Base-by-base conservation (phyloP, 2,113 vertebrate genomes). In the Psettodes erumei region DNA sequence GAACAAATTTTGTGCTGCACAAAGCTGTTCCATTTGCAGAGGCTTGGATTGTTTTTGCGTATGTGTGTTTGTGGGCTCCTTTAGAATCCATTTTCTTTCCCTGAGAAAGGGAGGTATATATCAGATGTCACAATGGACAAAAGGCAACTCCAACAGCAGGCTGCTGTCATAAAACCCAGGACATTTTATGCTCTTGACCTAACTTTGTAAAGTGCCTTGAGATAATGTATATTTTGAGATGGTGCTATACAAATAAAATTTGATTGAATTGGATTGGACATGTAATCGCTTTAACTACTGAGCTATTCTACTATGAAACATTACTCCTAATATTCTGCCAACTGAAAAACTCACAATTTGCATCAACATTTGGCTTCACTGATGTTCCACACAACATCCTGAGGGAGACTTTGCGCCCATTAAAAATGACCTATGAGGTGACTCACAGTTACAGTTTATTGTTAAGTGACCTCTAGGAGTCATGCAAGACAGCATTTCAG, bases 21-120 rank as follows among this genome's bases (percentile, higher is more conserved):
- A 71, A 74, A 83, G 79, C 62, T 55, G 48, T 72, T 65, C 33
- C 45, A 68, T 66, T 72, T 71, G 50, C 15, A 16, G 25, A 53
- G 16, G 32, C 23, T 61, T 9, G 18, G 28, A 21, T 27, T 68
- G 25, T 58, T 43, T 65, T 13, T 40, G 7, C 13, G 27, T 23
- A 10, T 56, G n/a, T 23, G 55, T 38, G 12, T 64, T 35, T 35
- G 10, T 43, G 37, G 27, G 35, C 16, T 35, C 11, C 25, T 59
- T 23, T 60, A 65, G 23, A 40, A 71, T 53, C 67, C 1, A 53
- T 61, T 61, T 59, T 42, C 58, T 42, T 27, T 28, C 28, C 38
- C 75, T 54, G 48, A 48, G 11, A 30, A 54, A 3, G 15, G 7
- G 18, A 10, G 51, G 32, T 10, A 4, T 1, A 55, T 18, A 18